Percentiles rank a stretch among this genome's conserved stretches.
Evolutionary conservation across 2,888 invertebrate genomes (phyloP).

Genomic region (Erpobdella octoculata): DNA sequence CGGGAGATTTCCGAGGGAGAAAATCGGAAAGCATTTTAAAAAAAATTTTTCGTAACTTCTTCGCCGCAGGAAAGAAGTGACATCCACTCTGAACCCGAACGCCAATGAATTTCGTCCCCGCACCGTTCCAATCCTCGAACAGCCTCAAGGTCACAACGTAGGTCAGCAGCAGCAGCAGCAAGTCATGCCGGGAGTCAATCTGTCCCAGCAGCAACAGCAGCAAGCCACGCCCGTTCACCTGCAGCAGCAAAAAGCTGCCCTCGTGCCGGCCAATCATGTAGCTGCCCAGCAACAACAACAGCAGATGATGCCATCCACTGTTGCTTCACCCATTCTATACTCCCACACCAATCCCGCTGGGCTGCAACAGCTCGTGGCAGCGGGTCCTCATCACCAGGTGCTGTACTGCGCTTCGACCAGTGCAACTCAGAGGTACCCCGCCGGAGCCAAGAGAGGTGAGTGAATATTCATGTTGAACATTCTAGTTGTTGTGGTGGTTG

Average conservation of each 20-base stretch:
- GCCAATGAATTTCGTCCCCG: conserved; percentile 21
- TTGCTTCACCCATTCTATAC: conserved; percentile 1
- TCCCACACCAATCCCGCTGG: not conserved
- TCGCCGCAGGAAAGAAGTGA: not conserved
- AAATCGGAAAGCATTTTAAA: not conserved
- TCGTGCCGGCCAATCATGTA: not conserved
- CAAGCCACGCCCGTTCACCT: not conserved
- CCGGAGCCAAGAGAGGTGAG: conserved; percentile 1
- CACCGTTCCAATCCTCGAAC: not conserved
- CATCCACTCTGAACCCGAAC: conserved; percentile 18
- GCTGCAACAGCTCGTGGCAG: not conserved
- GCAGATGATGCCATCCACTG: conserved; percentile 10
- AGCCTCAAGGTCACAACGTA: not conserved
- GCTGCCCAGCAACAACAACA: not conserved
- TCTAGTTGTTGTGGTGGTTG: not conserved
- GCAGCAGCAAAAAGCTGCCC: not conserved
- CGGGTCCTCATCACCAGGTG: not conserved
- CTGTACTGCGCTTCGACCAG: not conserved
- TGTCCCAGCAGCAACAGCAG: not conserved
- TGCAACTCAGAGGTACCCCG: not conserved
- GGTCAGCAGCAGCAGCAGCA: not conserved
- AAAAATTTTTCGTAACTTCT: not conserved
- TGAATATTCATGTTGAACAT: too few relatives aligned
- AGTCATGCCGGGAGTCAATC: not conserved
- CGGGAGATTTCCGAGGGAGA: not conserved